Conservation (phyloP, 2,797 vertebrate genomes). For the Oreochromis grahami region DNA sequence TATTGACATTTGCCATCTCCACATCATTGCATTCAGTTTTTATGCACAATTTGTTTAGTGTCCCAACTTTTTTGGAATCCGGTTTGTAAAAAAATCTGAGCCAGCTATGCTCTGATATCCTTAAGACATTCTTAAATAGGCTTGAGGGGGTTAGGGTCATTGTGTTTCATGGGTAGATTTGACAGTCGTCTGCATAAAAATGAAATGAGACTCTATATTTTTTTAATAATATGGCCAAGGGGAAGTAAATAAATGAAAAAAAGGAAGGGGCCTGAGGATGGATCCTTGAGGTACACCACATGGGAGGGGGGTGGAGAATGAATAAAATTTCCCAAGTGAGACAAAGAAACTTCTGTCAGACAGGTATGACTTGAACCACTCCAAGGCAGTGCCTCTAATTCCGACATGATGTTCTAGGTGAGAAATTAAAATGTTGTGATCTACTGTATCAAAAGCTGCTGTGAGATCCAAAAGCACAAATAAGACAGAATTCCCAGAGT, state of each 20-base stretch:
- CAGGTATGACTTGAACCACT: not conserved
- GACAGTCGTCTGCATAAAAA: too few relatives aligned
- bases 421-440: not conserved
- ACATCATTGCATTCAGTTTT: too few relatives aligned
- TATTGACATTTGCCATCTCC: too few relatives aligned
- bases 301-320: not conserved
- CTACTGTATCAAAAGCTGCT: not conserved
- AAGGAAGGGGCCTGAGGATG: fast-evolving
- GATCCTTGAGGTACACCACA: not conserved
- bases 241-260: not conserved
- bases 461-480: not conserved
- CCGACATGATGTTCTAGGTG: not conserved
- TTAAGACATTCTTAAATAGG: too few relatives aligned
- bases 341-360: not conserved
- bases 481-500: not conserved
- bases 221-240: too few relatives aligned
- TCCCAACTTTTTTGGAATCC: too few relatives aligned
- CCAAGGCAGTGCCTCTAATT: not conserved
- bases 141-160: too few relatives aligned
- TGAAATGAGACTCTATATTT: too few relatives aligned
- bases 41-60: too few relatives aligned
- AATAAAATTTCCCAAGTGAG: not conserved
- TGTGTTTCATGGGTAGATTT: too few relatives aligned
- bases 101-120: too few relatives aligned
- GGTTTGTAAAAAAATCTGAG: too few relatives aligned